Percentiles rank a stretch among this genome's conserved stretches.
Evolutionary conservation across 2,113 vertebrate species (phyloP).

Genomic region (Daubentonia madagascariensis): DNA sequence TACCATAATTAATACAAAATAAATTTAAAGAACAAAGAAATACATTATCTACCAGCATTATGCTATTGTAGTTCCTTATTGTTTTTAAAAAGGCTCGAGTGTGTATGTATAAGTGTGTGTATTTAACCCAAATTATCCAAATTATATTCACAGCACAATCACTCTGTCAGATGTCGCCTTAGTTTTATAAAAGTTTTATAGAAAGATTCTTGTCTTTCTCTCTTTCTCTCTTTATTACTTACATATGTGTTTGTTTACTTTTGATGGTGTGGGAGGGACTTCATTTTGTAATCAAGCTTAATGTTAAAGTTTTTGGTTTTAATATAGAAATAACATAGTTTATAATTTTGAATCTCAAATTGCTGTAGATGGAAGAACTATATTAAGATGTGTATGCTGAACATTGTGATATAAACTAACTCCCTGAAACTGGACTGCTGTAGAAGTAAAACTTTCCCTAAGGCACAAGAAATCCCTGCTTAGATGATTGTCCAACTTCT

Average conservation of each 20-base stretch:
- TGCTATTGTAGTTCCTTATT: not conserved
- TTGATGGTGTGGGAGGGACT: not conserved
- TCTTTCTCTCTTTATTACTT: not conserved
- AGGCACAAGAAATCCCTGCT: not conserved
- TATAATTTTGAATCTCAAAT: not conserved
- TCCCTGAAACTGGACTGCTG: not conserved
- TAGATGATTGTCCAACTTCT: constrained; percentile 38
- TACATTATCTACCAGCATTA: not conserved
- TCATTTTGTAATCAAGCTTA: not conserved
- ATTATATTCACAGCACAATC: not conserved
- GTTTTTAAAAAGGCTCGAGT: not conserved
- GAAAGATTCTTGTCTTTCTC: not conserved
- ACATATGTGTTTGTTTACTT: not conserved
- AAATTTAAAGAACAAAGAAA: constrained; percentile 4
- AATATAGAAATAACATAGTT: not conserved
- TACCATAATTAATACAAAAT: not conserved
- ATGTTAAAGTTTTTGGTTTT: not conserved
- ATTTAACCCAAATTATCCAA: not conserved
- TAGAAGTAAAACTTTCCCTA: not conserved
- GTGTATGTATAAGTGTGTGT: not conserved
- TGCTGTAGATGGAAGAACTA: not conserved
- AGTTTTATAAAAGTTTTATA: not conserved
- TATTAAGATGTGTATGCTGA: not conserved
- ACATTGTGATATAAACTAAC: constrained; percentile 15
- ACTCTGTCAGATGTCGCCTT: not conserved